Evolutionary conservation across 1,140 invertebrate genomes (phyloP).

Genomic region (Eufriesea mexicana): DNA sequence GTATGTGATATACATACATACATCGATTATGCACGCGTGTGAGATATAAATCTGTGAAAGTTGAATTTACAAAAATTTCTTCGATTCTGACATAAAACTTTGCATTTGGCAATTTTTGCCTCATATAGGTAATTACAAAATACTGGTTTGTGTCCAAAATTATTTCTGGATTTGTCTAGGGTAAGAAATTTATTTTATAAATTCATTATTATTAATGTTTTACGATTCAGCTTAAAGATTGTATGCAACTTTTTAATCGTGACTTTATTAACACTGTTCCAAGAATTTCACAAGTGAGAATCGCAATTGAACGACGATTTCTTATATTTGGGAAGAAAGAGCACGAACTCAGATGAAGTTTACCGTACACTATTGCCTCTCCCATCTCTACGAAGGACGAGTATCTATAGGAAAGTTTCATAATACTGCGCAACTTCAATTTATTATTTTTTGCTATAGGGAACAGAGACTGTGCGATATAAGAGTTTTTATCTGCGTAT

Average conservation of each 20-base stretch:
- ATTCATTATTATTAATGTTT: no score
- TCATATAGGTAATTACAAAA: neutral
- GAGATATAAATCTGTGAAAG: no score
- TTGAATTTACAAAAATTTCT: neutral
- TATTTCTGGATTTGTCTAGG: neutral
- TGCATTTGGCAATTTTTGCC: neutral
- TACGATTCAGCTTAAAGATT: no score
- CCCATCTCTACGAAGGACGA: neutral
- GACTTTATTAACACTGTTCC: neutral
- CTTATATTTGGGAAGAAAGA: no score
- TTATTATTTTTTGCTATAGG: neutral
- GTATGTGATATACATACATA: no score
- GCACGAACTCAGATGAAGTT: neutral
- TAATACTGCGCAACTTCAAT: neutral
- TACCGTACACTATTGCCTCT: neutral
- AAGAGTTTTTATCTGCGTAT: neutral
- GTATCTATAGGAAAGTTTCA: neutral
- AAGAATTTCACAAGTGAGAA: neutral
- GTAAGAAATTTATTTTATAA: no score
- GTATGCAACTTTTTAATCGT: neutral
- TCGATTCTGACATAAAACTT: neutral
- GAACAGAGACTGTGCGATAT: neutral
- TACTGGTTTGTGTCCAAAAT: neutral
- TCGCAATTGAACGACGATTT: neutral
- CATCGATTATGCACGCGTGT: no score